Evolutionary conservation across 1,140 invertebrate genomes (phyloP).

Genomic region (Aphelinus atriplicis): DNA sequence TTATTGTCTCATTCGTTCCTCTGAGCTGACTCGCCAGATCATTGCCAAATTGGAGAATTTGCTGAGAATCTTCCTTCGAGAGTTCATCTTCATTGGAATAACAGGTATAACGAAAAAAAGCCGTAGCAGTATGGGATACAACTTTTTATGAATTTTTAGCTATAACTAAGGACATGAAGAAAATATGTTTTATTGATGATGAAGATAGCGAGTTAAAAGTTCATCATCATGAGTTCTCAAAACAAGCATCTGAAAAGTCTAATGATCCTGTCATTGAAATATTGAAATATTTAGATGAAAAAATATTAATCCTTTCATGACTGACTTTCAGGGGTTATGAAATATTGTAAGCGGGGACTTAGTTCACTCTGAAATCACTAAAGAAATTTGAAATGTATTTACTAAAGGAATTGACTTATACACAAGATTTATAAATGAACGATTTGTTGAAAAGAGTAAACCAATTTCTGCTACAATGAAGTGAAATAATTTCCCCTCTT

Average conservation of each 20-base stretch:
- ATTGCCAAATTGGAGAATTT: too few relatives aligned
- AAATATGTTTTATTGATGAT: not conserved
- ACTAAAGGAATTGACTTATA: not conserved
- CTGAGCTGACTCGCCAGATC: too few relatives aligned
- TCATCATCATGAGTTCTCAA: slow-evolving; percentile 1
- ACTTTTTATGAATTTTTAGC: slow-evolving; percentile 11
- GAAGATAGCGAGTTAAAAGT: not conserved
- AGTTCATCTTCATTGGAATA: not conserved
- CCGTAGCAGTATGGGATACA: slow-evolving; percentile 7
- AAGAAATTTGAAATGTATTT: slow-evolving; percentile 6
- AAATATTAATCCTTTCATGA: slow-evolving; percentile 8
- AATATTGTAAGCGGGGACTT: not conserved
- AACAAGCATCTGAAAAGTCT: not conserved
- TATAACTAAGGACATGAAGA: slow-evolving; percentile 1
- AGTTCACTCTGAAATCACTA: not conserved
- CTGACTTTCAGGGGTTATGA: not conserved
- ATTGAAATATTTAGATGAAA: not conserved
- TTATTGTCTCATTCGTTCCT: too few relatives aligned
- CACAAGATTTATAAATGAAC: not conserved
- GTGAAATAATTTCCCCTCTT: slow-evolving; percentile 1
- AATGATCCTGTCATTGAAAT: not conserved
- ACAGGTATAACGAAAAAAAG: slow-evolving; percentile 2
- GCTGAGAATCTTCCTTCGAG: too few relatives aligned
- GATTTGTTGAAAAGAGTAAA: slow-evolving; percentile 6
- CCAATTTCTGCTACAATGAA: not conserved